A percentile compares a stretch with the other conserved stretches of the same genome.
Evolutionary conservation across 2,888 invertebrate genomes (phyloP).

Genomic region (Cephus pygmeus): DNA sequence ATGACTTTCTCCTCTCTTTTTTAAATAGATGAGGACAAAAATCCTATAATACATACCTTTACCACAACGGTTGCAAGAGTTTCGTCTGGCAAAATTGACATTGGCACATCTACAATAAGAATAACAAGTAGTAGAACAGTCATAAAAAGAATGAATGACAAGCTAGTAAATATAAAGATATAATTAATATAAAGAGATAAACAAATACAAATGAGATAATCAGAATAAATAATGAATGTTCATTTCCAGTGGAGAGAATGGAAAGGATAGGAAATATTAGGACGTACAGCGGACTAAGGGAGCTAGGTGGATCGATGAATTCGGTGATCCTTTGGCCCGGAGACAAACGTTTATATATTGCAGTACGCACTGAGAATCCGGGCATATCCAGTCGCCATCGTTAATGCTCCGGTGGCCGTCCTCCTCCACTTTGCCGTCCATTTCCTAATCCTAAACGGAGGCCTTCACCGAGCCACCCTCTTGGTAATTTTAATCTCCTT

Average conservation of each 20-base stretch:
- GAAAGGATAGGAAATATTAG: background rate
- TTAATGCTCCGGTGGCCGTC: constrained; percentile 56
- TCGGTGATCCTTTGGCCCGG: background rate
- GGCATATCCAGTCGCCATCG: constrained; percentile 63
- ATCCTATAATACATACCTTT: constrained; percentile 69
- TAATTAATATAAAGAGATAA: constrained; percentile 5
- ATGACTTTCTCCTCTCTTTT: background rate
- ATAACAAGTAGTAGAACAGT: background rate
- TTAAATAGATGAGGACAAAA: background rate
- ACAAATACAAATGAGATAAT: constrained; percentile 15
- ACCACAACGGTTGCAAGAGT: constrained; percentile 92
- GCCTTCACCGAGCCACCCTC: background rate
- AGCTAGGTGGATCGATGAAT: background rate
- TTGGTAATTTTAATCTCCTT: background rate
- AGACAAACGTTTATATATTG: background rate
- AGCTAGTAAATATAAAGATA: background rate
- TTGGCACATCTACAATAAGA: constrained; percentile 79
- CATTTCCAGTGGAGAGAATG: background rate
- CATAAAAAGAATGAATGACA: background rate
- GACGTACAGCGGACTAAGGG: background rate
- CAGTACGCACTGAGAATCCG: constrained; percentile 58
- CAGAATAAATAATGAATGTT: background rate
- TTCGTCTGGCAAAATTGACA: constrained; percentile 92
- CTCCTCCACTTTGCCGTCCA: constrained; percentile 60
- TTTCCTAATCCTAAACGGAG: constrained; percentile 28